A percentile compares a stretch with the other conserved stretches of the same genome.
Conservation (phyloP, 2,888 invertebrate genomes). For the Spodoptera exigua region DNA sequence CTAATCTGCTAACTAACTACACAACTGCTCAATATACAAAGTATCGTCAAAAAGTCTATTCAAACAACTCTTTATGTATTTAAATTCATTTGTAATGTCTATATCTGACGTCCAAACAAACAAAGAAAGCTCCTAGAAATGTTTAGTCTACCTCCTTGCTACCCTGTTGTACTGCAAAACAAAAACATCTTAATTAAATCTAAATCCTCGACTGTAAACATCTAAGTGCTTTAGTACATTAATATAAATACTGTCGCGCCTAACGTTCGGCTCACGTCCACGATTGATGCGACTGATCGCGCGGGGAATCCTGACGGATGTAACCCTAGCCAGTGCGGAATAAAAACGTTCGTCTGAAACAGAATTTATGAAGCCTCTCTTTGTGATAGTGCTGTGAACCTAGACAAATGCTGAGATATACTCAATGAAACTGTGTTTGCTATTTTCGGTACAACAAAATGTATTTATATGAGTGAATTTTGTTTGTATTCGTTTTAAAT, state of each 20-base stretch:
- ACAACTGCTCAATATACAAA: no score
- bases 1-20: no score
- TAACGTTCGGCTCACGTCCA: constrained; percentile 47
- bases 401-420: neutral
- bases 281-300: constrained; percentile 58
- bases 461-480: no score
- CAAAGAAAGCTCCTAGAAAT: no score
- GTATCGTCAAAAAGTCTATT: no score
- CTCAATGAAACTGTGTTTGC: neutral
- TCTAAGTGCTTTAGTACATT: constrained; percentile 42
- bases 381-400: constrained; percentile 60
- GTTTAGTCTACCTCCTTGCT: no score
- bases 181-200: constrained; percentile 9
- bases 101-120: no score
- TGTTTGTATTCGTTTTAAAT: neutral
- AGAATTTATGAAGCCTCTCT: constrained; percentile 71
- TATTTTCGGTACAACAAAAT: neutral
- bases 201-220: constrained; percentile 6
- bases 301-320: constrained; percentile 61
- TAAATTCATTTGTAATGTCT: no score
- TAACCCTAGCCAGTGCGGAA: constrained; percentile 62
- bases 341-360: constrained; percentile 63
- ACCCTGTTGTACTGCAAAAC: neutral
- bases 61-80: no score
- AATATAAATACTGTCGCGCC: constrained; percentile 53